phyloP scores from a whole-genome alignment of 2,888 invertebrate species.

The Caenorhabditis virilis region DNA sequence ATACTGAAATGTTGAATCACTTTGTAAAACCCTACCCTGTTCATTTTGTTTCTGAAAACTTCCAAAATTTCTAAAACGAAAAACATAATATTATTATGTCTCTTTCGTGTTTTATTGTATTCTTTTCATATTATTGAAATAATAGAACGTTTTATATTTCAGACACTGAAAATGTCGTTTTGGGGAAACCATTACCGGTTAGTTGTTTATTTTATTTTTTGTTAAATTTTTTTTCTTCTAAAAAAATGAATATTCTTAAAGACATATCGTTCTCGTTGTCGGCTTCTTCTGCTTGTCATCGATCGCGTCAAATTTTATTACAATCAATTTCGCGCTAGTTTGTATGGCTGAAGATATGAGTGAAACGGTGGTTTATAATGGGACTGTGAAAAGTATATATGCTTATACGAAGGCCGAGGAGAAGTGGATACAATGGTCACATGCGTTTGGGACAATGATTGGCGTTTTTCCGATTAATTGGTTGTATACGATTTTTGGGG shows the following conservation, averaged over 20 bases:
- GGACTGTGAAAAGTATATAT: slow-evolving; percentile 19
- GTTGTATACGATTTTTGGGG: slow-evolving; percentile 54
- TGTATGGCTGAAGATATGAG: slow-evolving; percentile 51
- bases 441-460: slow-evolving; percentile 56
- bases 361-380: not conserved
- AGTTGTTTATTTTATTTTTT: no score
- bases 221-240: not conserved
- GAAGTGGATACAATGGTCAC: slow-evolving; percentile 53
- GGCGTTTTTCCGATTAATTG: slow-evolving; percentile 57
- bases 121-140: no score
- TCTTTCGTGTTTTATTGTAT: no score
- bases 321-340: slow-evolving; percentile 57
- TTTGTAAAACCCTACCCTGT: no score
- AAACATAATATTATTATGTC: no score
- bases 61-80: no score
- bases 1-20: no score
- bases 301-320: slow-evolving; percentile 51
- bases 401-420: slow-evolving; percentile 49
- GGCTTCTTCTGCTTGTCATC: slow-evolving; percentile 49
- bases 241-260: slow-evolving; percentile 6
- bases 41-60: no score
- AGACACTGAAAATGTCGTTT: no score
- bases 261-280: slow-evolving; percentile 34
- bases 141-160: no score
- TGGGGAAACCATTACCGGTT: slow-evolving; percentile 2